Evolutionary conservation across 30 jellyfish, hydroid and myxozoan genomes (phyloP).

Genomic region (Haliclystus octoradiatus): DNA sequence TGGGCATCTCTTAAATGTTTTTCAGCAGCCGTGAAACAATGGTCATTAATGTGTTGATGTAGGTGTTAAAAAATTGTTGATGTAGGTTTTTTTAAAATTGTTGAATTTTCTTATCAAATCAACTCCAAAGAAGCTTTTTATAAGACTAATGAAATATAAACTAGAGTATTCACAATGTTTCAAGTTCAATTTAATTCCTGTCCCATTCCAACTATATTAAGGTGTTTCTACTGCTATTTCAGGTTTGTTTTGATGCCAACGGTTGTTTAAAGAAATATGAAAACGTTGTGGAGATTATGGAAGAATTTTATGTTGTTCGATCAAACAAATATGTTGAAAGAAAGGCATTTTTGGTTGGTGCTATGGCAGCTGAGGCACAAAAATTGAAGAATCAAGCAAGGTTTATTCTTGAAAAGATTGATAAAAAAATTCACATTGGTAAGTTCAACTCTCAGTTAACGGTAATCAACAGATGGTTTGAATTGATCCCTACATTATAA

Average conservation of each 20-base stretch:
- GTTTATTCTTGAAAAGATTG: slow-evolving; percentile 86
- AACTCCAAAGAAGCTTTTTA: too few species aligned
- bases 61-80: too few species aligned
- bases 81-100: too few species aligned
- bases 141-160: too few species aligned
- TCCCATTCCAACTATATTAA: too few species aligned
- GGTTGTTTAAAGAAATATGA: slow-evolving; percentile 80
- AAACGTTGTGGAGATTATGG: slow-evolving; percentile 58
- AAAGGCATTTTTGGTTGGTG: slow-evolving; percentile 56
- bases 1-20: too few species aligned
- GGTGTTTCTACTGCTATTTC: not conserved
- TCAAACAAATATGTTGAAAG: slow-evolving; percentile 61
- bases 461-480: too few species aligned
- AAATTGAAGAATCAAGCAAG: slow-evolving; percentile 91
- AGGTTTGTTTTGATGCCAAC: slow-evolving; percentile 77
- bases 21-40: too few species aligned
- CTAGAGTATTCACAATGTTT: not conserved
- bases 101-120: too few species aligned
- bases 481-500: too few species aligned
- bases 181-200: too few species aligned
- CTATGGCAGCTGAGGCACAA: slow-evolving; percentile 77
- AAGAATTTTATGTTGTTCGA: slow-evolving; percentile 75
- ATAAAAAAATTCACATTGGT: slow-evolving; percentile 73
- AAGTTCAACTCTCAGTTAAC: slow-evolving; percentile 5
- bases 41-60: too few species aligned